Conservation (phyloP, 2,797 vertebrate genomes). For the Macroramphosus scolopax region DNA sequence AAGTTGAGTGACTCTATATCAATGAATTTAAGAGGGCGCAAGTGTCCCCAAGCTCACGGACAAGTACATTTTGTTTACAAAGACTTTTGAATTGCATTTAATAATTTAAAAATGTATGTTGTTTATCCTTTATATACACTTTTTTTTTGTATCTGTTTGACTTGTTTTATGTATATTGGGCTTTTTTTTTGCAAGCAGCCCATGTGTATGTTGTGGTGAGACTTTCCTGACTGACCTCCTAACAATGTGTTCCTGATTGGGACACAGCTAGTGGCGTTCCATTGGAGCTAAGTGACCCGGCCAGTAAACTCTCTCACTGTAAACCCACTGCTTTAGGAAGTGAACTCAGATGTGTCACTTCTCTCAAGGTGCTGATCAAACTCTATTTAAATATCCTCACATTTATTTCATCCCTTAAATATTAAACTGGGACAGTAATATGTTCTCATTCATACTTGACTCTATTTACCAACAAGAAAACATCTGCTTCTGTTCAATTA, state of each 20-base stretch:
- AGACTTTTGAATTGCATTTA: conserved; percentile 68
- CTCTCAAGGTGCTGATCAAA: conserved; percentile 29
- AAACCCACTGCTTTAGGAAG: conserved; percentile 11
- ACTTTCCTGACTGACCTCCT: conserved; percentile 25
- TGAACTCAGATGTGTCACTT: conserved; percentile 28
- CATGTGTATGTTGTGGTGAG: conserved; percentile 32
- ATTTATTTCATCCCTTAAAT: conserved; percentile 13
- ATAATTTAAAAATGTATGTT: conserved; percentile 72
- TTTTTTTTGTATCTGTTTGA: conserved; percentile 29
- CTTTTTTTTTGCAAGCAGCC: conserved; percentile 20
- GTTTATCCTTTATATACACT: conserved; percentile 50
- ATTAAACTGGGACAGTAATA: background rate
- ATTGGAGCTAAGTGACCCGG: conserved; percentile 7
- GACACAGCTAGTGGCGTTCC: conserved; percentile 36
- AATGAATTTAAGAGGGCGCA: conserved; percentile 38
- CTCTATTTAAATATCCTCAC: conserved; percentile 18
- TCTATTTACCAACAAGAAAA: conserved; percentile 4
- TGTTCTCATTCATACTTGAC: conserved; percentile 24
- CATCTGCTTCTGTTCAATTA: too few relatives aligned
- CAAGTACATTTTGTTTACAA: conserved; percentile 75
- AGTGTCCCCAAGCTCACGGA: conserved; percentile 24
- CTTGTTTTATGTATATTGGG: conserved; percentile 40
- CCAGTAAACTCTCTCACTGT: conserved; percentile 15
- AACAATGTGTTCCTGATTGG: conserved; percentile 54
- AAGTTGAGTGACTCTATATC: conserved; percentile 40